Evolutionary conservation across 1,140 invertebrate species (phyloP), one percentile per base, ranked within the genome.

Genomic region (Mercenaria mercenaria): DNA sequence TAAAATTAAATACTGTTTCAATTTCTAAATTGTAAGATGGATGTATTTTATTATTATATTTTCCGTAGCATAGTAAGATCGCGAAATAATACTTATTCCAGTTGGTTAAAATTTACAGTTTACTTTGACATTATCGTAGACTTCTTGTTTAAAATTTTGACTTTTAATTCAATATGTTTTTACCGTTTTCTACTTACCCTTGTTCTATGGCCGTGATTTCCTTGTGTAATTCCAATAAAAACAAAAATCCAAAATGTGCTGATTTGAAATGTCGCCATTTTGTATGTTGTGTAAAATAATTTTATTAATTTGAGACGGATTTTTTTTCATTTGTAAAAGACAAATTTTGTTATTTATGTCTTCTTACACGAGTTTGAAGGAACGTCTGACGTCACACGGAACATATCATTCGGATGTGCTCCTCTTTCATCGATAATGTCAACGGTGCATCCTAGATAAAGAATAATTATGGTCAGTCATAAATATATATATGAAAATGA

Each of bases 181-280:
- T n/a, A n/a, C n/a, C n/a, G n/a, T n/a, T n/a, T n/a, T n/a, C 15
- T 67, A 74, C 39, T 41, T 74, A 74, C 69, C 69, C 34, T 41
- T 29, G 6, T 8, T 67, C 69, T 69, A 20, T 20, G 2, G 1
- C 37, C 23, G n/a, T 74, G 69, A n/a, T 47, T 74, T 26, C 37
- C 37, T 10, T 74, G 18, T 74, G 69, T 41, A 41, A 74, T 74
- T 74, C 69, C 69, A n/a, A 26, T 2, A 41, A 74, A 43, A 43
- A 74, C 69, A 74, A 26, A 41, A 8, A 74, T 74, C 39, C 34
- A 74, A 74, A 41, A 74, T 13, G 41, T 34, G n/a, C 18, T 41
- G 13, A 74, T 2, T 23, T 41, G 3, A 3, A 74, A 15, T 11
- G 1, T 41, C 13, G 39, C 15, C 69, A 74, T 43, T 34, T 69